Conservation (phyloP, 2,888 invertebrate species). For the Globia sparganii region DNA sequence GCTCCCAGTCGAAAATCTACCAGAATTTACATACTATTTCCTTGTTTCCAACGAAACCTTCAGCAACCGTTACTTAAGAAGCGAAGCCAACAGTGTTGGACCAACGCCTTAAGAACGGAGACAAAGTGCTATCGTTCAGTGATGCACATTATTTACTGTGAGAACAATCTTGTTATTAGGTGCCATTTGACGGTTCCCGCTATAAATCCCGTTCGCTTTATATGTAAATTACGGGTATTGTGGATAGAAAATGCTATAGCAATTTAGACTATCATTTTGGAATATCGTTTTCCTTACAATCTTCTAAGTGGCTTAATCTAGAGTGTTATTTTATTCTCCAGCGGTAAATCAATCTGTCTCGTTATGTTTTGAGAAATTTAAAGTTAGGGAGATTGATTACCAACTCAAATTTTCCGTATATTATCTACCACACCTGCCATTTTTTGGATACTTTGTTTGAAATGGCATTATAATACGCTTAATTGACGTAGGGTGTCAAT, state of each 20-base stretch:
- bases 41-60: not conserved
- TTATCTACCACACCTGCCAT: not conserved
- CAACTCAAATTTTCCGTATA: not conserved
- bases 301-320: conserved; percentile 22
- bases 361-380: not conserved
- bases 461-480: not conserved
- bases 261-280: conserved; percentile 53
- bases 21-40: not conserved
- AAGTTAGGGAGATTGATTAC: not conserved
- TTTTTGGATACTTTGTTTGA: not conserved
- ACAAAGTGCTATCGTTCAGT: conserved; percentile 63
- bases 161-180: conserved; percentile 71
- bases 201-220: conserved; percentile 64
- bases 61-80: not conserved
- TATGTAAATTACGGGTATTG: conserved; percentile 59
- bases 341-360: not conserved
- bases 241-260: conserved; percentile 53
- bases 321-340: not conserved
- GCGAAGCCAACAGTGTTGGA: conserved; percentile 1
- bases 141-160: conserved; percentile 74
- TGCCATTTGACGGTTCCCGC: conserved; percentile 65
- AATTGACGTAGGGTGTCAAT: not conserved
- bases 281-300: conserved; percentile 46
- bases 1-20: not conserved
- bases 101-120: conserved; percentile 48